Conservation (phyloP, 2,888 invertebrate species). For the Netelia fuscicornis region DNA sequence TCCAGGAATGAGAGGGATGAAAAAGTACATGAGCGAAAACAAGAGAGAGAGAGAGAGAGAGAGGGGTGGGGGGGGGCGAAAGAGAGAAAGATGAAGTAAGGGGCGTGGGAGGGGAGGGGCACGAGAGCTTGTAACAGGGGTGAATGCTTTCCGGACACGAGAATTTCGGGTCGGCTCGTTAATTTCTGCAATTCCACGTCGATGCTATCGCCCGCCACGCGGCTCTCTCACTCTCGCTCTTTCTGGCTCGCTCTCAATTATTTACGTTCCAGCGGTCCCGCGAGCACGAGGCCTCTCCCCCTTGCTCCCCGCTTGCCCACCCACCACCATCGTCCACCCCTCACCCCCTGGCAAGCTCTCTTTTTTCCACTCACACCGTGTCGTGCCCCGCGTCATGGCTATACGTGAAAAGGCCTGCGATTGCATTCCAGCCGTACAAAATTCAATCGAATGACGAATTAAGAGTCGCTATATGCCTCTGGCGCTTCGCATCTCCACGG, state of each 20-base stretch:
- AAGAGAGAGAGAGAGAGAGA: constrained; percentile 51
- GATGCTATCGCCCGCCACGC: constrained; percentile 63
- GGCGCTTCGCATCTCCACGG: background rate
- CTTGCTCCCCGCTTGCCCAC: no score
- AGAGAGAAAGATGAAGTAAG: constrained; percentile 31
- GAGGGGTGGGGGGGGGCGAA: constrained; percentile 22
- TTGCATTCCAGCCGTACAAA: constrained; percentile 55
- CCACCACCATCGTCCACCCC: constrained; percentile 19
- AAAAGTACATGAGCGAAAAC: constrained; percentile 45
- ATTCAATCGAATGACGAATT: constrained; percentile 66
- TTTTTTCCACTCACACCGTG: constrained; percentile 14
- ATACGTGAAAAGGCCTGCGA: constrained; percentile 46
- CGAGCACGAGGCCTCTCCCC: constrained; percentile 35
- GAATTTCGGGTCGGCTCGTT: constrained; percentile 70
- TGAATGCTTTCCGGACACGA: constrained; percentile 69
- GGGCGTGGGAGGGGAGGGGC: background rate
- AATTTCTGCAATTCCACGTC: constrained; percentile 66
- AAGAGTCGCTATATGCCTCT: constrained; percentile 44
- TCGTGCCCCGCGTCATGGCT: background rate
- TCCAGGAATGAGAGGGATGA: constrained; percentile 42
- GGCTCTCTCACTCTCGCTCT: constrained; percentile 67
- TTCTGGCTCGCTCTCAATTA: constrained; percentile 72
- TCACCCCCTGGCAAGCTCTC: background rate
- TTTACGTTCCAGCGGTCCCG: constrained; percentile 70
- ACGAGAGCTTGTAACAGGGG: constrained; percentile 62